A percentile compares a stretch with the other conserved stretches of the same genome.
Conservation (phyloP, 2,888 invertebrate species). For the Aphodius granarius region DNA sequence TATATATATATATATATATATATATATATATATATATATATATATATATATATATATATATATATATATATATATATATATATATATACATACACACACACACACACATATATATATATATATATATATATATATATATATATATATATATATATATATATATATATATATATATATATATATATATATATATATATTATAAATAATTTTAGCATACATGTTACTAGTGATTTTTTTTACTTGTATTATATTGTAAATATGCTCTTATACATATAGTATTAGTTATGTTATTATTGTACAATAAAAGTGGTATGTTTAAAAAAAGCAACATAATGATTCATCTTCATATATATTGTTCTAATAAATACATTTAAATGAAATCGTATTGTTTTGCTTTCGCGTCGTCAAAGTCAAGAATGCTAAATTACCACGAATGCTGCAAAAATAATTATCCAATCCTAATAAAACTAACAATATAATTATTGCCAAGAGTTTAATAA, state of each 20-base stretch:
- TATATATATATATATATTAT: conserved; percentile 7
- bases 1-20: conserved; percentile 11
- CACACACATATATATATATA: no score
- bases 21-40: conserved; percentile 11
- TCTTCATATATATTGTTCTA: conserved; percentile 35
- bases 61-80: conserved; percentile 11
- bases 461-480: no score
- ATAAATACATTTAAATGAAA: conserved; percentile 36
- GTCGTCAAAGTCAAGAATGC: no score
- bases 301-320: conserved; percentile 46
- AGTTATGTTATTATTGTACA: conserved; percentile 41
- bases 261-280: conserved; percentile 35
- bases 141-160: background rate
- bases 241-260: conserved; percentile 52
- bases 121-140: no score
- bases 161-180: background rate
- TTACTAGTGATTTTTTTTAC: conserved; percentile 47
- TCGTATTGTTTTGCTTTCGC: background rate
- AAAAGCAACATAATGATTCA: conserved; percentile 42
- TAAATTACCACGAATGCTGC: no score
- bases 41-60: conserved; percentile 11
- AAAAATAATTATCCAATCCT: no score
- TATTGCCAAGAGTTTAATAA: no score
- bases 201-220: conserved; percentile 34
- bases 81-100: no score